Evolutionary conservation across 2,113 vertebrate species (phyloP), one percentile per base, ranked within the genome.

Genomic region (Lagenorhynchus albirostris): DNA sequence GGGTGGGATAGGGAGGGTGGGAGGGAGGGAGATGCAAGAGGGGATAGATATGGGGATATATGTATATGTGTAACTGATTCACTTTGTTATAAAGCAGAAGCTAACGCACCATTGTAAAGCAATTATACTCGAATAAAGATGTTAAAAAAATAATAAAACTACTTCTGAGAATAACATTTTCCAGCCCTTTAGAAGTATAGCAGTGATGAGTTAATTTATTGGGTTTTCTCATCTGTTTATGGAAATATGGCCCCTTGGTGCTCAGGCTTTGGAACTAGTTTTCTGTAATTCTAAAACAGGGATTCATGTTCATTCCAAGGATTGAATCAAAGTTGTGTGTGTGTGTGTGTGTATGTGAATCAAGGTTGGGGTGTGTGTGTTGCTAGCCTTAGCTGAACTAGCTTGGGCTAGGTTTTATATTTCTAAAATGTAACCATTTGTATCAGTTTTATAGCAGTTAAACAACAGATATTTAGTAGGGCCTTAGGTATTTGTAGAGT

Each of bases 101-200:
- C 50, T 50, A 50, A 50, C 50, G 15, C 50, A 50, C 50, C 50
- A 50, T 50, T 15, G 50, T 50, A 50, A 0, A 50, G 14, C 50
- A 50, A 50, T 50, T 50, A 50, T 50, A 50, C 50, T 50, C 50
- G 4, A 50, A 15, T 50, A 50, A 50, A 50, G 50, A 50, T 50
- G 14, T 53, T 53, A 53, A 53, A 17, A 53, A 53, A 50, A 53
- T 15, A 53, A 63, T 65, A 89, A 90, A 84, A n/a, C 44, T 89
- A 36, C 36, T 82, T 97, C 31, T 89, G 55, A 96, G 84, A 86
- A 47, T 63, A 73, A 36, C 9, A 63, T 44, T 94, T 83, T 87
- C 62, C 17, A 47, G 36, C 6, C 25, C 29, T 92, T 94, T 83
- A 81, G 44, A 47, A 80, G 17, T 47, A 90, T 53, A 71, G 31